Evolutionary conservation across 1,140 invertebrate genomes (phyloP), one percentile per base, ranked within the genome.

Genomic region (Cecropterus lyciades): DNA sequence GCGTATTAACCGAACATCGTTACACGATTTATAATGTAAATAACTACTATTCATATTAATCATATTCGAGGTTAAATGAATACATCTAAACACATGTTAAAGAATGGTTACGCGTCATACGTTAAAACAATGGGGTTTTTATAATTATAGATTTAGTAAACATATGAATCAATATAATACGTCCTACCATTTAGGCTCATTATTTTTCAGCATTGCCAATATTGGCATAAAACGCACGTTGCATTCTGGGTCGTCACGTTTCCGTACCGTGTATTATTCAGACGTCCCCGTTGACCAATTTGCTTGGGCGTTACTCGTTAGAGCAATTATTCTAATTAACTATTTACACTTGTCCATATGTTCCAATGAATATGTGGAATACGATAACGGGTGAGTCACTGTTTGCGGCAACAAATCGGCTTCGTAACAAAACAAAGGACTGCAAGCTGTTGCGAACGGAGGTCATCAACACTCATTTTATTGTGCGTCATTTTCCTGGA

Each of bases 301-400:
- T 49, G 45, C 57, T 49, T 60, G 45, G 57, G 45, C 57, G 45
- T 49, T 37, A 17, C 45, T 16, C 14, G 57, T 62, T 62, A 62
- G 57, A 49, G 30, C 57, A 49, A 62, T 70, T 71, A 72, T 68
- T 70, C 66, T 68, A 68, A 67, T 62, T 62, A 62, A 37, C 57
- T 62, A 40, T 62, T 37, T 62, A 49, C 45, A 65, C 59, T 71
- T 51, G 73, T 73, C 51, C 62, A 75, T 65, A 67, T 69, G 66
- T 56, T 57, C 63, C 64, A 67, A 75, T 59, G 71, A 67, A 48
- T 72, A 72, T 76, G 70, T 70, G 75, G 74, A 72, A 70, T 75
- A 78, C 72, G 76, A 89, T 87, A 85, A 69, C 56, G 67, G n/a
- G 56, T 89, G 85, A 86, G 70, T 89, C 87, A 87, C 60, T 76